Evolutionary conservation across 2,797 vertebrate genomes (phyloP), one percentile per base, ranked within the genome.

Genomic region (Varecia variegata): DNA sequence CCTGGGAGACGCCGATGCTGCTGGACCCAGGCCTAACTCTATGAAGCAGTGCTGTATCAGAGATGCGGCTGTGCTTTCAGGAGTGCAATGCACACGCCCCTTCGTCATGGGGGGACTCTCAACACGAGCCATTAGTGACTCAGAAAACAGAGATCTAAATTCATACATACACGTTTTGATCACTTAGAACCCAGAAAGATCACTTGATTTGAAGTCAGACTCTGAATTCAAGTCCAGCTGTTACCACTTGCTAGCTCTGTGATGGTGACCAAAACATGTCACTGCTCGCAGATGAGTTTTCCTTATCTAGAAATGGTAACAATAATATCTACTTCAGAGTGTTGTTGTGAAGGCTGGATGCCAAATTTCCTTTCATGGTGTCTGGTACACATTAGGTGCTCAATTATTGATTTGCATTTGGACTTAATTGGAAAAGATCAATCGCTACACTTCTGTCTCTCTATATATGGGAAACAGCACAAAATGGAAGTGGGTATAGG

Each of bases 11-110:
- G 32, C 25, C 12, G 67, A 56, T 2, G 2, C 65, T 18, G 74
- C n/a, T 12, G 25, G 93, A 12, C 6, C 58, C 32, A 30, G 35
- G 74, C 13, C 71, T 58, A 18, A 20, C 2, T n/a, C 21, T 11
- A 2, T 25, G 62, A 45, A 2, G 14, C 20, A 0, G 3, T 0
- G 0, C 56, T 1, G 1, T 1, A 6, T 12, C 20, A 1, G 0
- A 35, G 4, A 11, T 5, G 7, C 7, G 27, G 27, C 1, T 10
- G 0, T 4, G 25, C 32, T 45, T 47, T 32, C 18, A 1, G 50
- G 54, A 20, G 35, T 0, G 0, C 5, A 4, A 4, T 1, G 70
- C 11, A 5, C 3, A 0, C 1, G 7, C 0, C 1, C 52, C 25
- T 27, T 65, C 45, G 68, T 52, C 23, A 18, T 1, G 2, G 23